Evolutionary conservation across 2,797 vertebrate genomes (phyloP), one percentile per base, ranked within the genome.

Genomic region (Scarus forsteni): DNA sequence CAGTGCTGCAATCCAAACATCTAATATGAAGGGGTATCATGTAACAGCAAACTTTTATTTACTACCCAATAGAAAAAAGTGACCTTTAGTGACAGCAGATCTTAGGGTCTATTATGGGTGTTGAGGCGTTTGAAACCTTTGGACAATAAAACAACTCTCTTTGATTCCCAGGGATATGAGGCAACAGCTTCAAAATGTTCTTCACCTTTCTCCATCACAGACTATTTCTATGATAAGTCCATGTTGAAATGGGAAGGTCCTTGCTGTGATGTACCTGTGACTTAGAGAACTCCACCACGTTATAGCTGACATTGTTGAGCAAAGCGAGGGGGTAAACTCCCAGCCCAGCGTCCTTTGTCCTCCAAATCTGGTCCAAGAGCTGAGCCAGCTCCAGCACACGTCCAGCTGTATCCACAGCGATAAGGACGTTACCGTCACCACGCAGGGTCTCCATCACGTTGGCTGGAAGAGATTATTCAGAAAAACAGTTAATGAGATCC

Each of bases 221-320:
- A 27, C 27, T 27, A 27, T 27, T 27, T 27, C 27, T 27, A 27
- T 27, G 27, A 27, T 27, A 43, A 39, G 57, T 11, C 7, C 10
- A 0, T 19, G 40, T 48, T 13, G 13, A 8, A 75, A 27, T 27
- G 27, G 27, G 27, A 27, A 27, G 27, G 27, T 27, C 27, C 27
- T 27, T 27, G 27, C 27, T 27, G 27, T 27, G 27, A 27, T 27
- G 27, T 90, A 99, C 98, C 98, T 99, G 98, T 5, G 98, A 99
- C 88, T 99, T 99, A 14, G 98, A 99, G 87, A 99, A 99, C 90
- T 99, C 98, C 92, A 99, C 98, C 78, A 99, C 98, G 6, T 99
- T 99, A 79, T 99, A 99, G 92, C 98, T 99, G 93, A 99, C 98
- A 0, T 99, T 99, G 91, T 99, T 99, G 48, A 99, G 91, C 85